Base-by-base conservation (phyloP, 2,888 invertebrate species). In the Cerastoderma edule region DNA sequence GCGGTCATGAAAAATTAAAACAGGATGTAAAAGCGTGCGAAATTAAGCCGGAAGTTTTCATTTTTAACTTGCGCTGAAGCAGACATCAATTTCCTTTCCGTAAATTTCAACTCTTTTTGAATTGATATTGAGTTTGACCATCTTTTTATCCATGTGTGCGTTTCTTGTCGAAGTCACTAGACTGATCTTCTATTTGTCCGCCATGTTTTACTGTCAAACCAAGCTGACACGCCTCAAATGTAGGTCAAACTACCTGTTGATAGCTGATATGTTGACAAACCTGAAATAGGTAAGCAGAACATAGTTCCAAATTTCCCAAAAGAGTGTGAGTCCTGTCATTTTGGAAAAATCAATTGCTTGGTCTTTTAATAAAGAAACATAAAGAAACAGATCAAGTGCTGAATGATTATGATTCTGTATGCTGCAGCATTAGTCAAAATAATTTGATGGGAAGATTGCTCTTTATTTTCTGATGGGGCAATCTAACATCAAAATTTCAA, bases 1-100 rank as follows among this genome's bases (percentile, higher is more conserved):
- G 60, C 10, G 33, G 19, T 39, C 24, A 3, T 24, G 50, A 72
- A 70, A 73, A 70, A 33, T 32, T 27, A 63, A 80, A 89, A 89
- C 89, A 89, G 89, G 89, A 89, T 89, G 88, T 89, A 82, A 87
- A 53, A 87, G 84, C 87, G 86, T 88, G 88, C 85, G 85, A 85
- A 78, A 71, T 63, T 69, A 75, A 85, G 87, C 88, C 89, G 88
- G 89, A 88, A 89, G 88, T 88, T 89, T 89, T 88, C 83, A 83
- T 82, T 84, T 83, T 83, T 83, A 87, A 87, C 82, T 83, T 86
- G 83, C 86, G 86, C 85, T 86, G 86, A 70, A 84, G 88, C 89
- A 88, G 88, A 87, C 87, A 85, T 83, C 87, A 82, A 88, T 89
- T 89, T 89, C 89, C 89, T 88, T 84, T 87, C 35, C 22, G 60